Percentiles rank a stretch among this genome's conserved stretches.
These are phyloP conservation scores for Ceyx cyanopectus DNA, from an alignment of 2,113 vertebrate species.

Conservation along the genomic window DNA sequence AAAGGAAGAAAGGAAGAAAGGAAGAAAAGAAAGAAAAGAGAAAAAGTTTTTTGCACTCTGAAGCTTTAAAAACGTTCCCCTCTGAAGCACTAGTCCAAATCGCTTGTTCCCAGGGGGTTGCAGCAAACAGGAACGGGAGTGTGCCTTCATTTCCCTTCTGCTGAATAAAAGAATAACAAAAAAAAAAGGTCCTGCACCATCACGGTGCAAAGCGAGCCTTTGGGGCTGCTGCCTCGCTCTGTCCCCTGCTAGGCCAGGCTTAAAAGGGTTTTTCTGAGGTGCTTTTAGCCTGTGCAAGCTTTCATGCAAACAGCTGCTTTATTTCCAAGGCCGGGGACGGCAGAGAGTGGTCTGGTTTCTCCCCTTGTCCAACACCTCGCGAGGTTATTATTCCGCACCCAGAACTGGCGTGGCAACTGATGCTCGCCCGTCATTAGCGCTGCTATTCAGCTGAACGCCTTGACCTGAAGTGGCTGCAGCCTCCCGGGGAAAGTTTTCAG, in stretches of 20 bases:
- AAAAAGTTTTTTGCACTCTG: not conserved
- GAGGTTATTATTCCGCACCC: not conserved
- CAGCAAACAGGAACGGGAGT: slow-evolving; percentile 16
- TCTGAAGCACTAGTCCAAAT: not conserved
- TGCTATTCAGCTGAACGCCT: not conserved
- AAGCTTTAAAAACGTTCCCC: not conserved
- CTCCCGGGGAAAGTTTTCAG: slow-evolving; percentile 17
- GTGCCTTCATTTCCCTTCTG: slow-evolving; percentile 40
- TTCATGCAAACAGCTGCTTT: not conserved
- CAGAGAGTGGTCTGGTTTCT: not conserved
- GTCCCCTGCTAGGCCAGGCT: not conserved
- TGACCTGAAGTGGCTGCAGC: slow-evolving; percentile 47
- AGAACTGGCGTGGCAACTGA: slow-evolving; percentile 53
- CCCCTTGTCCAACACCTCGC: not conserved
- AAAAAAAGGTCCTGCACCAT: not conserved
- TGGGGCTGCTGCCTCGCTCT: not conserved
- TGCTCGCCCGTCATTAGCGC: slow-evolving; percentile 13
- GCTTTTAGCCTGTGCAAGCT: not conserved
- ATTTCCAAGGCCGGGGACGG: not conserved
- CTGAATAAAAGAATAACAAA: not conserved
- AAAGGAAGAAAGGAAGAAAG: no score
- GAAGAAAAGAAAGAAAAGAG: no score
- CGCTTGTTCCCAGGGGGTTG: not conserved
- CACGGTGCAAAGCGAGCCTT: not conserved
- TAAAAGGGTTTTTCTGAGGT: not conserved